Percentiles rank a stretch among this genome's conserved stretches.
phyloP scores from a whole-genome alignment of 2,888 invertebrate species.

The Temnothorax unifasciatus region DNA sequence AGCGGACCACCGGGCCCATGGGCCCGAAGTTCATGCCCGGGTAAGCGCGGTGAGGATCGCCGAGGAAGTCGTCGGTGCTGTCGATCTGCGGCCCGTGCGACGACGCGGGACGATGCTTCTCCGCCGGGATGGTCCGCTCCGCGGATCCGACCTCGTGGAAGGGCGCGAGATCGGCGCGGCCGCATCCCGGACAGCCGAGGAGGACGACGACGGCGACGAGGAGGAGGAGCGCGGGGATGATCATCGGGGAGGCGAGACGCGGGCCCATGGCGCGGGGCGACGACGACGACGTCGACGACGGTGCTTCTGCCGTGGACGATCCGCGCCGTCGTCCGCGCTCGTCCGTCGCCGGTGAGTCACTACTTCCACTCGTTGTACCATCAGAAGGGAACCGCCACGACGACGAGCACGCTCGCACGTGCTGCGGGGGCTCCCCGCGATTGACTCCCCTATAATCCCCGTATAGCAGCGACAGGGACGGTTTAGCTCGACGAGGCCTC shows the following conservation, averaged over 20 bases:
- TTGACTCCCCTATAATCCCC: conserved; percentile 15
- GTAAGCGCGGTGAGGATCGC: conserved; percentile 82
- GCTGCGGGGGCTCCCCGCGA: conserved; percentile 2
- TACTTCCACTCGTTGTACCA: conserved; percentile 65
- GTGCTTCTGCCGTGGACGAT: conserved; percentile 58
- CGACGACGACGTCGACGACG: conserved; percentile 59
- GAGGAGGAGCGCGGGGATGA: conserved; percentile 49
- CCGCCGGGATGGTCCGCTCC: conserved; percentile 38
- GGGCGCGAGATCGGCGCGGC: conserved; percentile 42
- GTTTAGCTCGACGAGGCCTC: not conserved
- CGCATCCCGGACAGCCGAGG: conserved; percentile 32
- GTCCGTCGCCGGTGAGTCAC: conserved; percentile 67
- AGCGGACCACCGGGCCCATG: conserved; percentile 88
- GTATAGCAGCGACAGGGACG: conserved; percentile 9
- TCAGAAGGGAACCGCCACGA: conserved; percentile 64
- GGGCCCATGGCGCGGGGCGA: conserved; percentile 49
- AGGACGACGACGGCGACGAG: conserved; percentile 39
- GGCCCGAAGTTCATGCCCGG: conserved; percentile 89
- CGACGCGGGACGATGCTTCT: conserved; percentile 47
- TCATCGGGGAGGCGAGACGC: conserved; percentile 46
- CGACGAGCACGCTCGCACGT: conserved; percentile 54
- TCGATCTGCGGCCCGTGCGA: conserved; percentile 77
- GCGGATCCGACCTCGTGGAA: conserved; percentile 56
- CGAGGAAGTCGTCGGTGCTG: conserved; percentile 78
- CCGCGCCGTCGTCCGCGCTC: conserved; percentile 63